Conservation (phyloP, 2,113 vertebrate species). For the Silurus glanis region DNA sequence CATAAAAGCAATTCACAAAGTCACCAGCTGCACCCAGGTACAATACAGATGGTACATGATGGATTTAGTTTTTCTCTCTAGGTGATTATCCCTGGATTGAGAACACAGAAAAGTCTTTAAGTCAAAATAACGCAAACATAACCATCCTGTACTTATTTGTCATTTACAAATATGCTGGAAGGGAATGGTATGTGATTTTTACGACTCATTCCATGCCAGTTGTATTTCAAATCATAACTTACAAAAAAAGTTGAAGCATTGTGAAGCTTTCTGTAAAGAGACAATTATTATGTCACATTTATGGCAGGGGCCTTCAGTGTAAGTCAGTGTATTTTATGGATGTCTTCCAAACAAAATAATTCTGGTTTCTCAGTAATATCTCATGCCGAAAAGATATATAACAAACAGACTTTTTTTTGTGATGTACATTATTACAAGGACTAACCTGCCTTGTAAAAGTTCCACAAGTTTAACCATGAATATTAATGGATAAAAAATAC, state of each 20-base stretch:
- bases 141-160: not conserved
- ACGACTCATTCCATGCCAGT: not conserved
- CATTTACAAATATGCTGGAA: not conserved
- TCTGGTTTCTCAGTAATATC: not conserved
- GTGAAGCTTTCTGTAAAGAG: not conserved
- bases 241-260: not conserved
- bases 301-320: not conserved
- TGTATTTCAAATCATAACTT: not conserved
- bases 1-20: not conserved
- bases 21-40: not conserved
- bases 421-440: not conserved
- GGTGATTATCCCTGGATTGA: not conserved
- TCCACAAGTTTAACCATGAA: not conserved
- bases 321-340: not conserved
- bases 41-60: too few relatives aligned
- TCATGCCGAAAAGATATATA: not conserved
- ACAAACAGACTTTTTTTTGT: not conserved
- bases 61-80: not conserved
- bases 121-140: not conserved
- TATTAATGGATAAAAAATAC: not conserved
- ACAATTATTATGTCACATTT: not conserved
- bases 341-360: not conserved
- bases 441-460: not conserved
- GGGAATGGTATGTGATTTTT: not conserved
- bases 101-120: not conserved